Evolutionary conservation across 2,113 vertebrate genomes (phyloP).

Genomic region (cattle (Bos taurus)): DNA sequence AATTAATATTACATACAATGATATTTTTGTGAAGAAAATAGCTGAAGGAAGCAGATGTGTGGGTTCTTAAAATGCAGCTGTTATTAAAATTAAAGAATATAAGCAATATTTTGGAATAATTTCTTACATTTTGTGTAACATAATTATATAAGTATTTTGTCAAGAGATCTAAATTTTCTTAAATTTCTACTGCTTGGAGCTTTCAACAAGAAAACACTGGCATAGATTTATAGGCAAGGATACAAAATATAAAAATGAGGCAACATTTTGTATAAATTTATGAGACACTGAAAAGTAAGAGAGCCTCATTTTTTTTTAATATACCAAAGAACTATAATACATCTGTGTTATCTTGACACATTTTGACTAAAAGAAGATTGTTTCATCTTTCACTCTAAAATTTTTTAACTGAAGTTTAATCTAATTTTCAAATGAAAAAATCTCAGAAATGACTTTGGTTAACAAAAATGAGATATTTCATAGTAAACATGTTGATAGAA

Average conservation of each 20-base stretch:
- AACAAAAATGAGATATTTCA: neutral
- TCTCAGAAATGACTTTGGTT: neutral
- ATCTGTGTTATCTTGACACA: neutral
- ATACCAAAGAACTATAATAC: neutral
- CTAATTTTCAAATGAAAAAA: neutral
- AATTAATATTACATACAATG: slow-evolving; percentile 33
- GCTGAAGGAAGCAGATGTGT: slow-evolving; percentile 15
- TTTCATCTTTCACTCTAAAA: neutral
- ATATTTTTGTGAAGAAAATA: neutral
- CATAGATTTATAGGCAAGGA: neutral
- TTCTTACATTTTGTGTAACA: neutral
- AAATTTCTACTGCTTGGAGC: neutral
- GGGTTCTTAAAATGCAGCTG: neutral
- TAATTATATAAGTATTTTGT: neutral
- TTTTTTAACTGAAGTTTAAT: neutral
- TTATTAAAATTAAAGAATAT: slow-evolving; percentile 23
- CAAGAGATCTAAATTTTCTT: neutral
- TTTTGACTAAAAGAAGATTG: neutral
- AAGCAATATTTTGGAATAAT: neutral
- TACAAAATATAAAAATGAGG: neutral
- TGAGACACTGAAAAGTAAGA: neutral
- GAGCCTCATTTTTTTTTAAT: neutral
- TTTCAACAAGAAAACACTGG: neutral
- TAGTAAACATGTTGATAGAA: neutral
- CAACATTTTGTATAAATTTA: neutral